phyloP scores from a whole-genome alignment of 2,888 invertebrate species.

The Priapulus caudatus region DNA sequence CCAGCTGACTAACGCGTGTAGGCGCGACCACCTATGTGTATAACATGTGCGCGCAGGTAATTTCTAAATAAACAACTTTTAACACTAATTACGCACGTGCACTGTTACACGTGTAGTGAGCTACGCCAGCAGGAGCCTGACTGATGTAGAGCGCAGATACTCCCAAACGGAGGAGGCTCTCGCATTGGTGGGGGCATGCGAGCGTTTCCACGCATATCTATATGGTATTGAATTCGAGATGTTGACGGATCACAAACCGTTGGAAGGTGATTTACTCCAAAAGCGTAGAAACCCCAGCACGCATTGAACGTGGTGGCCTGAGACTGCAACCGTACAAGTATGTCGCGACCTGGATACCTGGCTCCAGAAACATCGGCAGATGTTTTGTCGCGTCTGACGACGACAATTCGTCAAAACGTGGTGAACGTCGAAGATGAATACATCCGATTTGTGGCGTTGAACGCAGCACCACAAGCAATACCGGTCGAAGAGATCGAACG shows the following conservation, averaged over 20 bases:
- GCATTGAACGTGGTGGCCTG: constrained; percentile 25
- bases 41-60: too few species aligned
- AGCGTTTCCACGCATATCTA: constrained; percentile 27
- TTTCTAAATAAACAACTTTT: too few species aligned
- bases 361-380: constrained; percentile 24
- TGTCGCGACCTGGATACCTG: too few species aligned
- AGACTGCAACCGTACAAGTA: constrained; percentile 22
- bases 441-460: constrained; percentile 17
- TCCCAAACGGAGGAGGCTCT: constrained; percentile 23
- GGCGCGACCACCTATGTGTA: too few species aligned
- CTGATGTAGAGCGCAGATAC: constrained; percentile 19
- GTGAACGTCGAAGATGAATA: too few species aligned
- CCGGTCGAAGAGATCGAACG: too few species aligned
- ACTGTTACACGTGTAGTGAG: too few species aligned
- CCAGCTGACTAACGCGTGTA: too few species aligned
- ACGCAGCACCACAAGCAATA: too few species aligned
- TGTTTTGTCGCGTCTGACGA: constrained; percentile 23
- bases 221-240: constrained; percentile 24
- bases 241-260: constrained; percentile 26
- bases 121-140: constrained; percentile 14
- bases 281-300: constrained; percentile 22
- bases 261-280: constrained; percentile 23
- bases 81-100: too few species aligned
- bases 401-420: too few species aligned
- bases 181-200: constrained; percentile 26